These are phyloP conservation scores for Ascidia mentula DNA, from an alignment of 23 tunicate genomes.

Conservation along the genomic window DNA sequence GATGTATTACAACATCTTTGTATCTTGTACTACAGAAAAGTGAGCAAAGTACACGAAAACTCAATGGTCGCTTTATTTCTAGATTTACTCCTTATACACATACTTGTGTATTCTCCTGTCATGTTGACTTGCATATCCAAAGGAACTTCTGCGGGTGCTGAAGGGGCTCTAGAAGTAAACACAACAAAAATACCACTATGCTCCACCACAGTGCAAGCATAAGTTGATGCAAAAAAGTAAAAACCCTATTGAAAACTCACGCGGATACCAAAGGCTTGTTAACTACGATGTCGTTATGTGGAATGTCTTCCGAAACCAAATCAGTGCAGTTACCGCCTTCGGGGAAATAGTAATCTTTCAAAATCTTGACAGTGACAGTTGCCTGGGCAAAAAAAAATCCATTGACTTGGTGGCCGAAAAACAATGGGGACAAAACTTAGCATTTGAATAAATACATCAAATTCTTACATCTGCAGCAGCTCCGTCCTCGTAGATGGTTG, in stretches of 20 bases:
- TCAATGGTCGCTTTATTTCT: no score
- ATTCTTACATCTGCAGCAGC: neutral
- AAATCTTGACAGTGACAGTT: neutral
- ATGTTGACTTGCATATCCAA: no score
- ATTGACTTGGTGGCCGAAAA: neutral
- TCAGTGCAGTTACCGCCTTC: neutral
- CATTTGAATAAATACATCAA: no score
- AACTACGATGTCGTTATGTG: neutral
- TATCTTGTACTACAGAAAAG: no score
- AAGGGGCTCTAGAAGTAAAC: no score
- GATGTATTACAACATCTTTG: no score
- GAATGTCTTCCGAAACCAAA: neutral
- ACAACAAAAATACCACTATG: no score
- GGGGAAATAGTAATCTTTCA: neutral
- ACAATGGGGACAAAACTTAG: neutral
- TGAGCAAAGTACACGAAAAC: no score
- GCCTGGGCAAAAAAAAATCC: conserved; percentile 1
- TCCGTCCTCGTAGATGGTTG: neutral
- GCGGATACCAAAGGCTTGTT: neutral
- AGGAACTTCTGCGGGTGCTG: no score
- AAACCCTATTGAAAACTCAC: neutral
- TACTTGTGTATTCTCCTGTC: neutral
- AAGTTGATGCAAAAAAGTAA: no score
- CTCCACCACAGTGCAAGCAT: no score
- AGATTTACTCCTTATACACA: no score